Conservation (phyloP, 2,888 invertebrate species). For the Carabus problematicus region DNA sequence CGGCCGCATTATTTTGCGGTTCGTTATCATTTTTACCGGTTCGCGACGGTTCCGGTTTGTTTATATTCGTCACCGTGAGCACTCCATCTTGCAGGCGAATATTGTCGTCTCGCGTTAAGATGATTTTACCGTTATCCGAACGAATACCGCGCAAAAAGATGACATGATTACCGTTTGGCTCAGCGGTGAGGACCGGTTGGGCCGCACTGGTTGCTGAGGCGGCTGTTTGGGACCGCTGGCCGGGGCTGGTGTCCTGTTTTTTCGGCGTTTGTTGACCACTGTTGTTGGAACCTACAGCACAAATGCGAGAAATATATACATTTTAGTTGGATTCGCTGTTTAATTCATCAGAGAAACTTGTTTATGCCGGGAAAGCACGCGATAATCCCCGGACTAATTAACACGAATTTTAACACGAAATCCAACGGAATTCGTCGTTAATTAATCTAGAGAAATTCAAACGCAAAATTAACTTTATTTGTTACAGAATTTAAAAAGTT, state of each 20-base stretch:
- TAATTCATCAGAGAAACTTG: no score
- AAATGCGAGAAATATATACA: no score
- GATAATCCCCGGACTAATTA: no score
- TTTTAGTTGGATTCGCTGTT: no score
- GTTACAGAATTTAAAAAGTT: no score
- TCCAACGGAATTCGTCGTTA: no score
- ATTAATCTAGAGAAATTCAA: no score
- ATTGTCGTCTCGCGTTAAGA: conserved; percentile 36
- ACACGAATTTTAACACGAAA: no score
- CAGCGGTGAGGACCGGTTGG: conserved; percentile 21
- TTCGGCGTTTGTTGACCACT: conserved; percentile 22
- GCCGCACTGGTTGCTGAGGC: conserved; percentile 16
- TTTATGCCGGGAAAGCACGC: no score
- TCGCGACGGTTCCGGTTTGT: background rate
- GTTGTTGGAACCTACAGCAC: conserved; percentile 36
- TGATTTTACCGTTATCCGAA: conserved; percentile 37
- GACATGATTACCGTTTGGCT: conserved; percentile 21
- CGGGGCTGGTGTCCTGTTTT: conserved; percentile 9
- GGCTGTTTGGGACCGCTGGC: conserved; percentile 19
- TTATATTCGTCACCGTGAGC: background rate
- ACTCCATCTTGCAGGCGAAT: conserved; percentile 38
- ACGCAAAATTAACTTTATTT: no score
- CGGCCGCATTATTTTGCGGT: no score
- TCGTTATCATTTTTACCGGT: conserved; percentile 2
- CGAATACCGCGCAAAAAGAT: conserved; percentile 38